Base-by-base conservation (phyloP, 2,888 invertebrate species). In the Idaea biselata region DNA sequence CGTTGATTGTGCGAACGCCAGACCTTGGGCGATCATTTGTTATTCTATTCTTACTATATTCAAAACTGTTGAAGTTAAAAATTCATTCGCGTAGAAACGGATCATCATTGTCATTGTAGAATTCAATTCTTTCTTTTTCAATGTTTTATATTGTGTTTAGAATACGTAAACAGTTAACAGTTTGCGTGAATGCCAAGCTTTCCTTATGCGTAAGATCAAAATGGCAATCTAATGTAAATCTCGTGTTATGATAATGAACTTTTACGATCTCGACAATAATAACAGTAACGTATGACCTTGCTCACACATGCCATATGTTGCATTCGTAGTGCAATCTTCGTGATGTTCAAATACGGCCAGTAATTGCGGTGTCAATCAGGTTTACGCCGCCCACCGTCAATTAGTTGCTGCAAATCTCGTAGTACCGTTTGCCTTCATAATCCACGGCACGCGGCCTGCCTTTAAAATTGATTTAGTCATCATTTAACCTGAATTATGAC, bases 1-100 rank as follows among this genome's bases (percentile, higher is more conserved):
- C 74, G 78, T 80, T 82, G 86, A 89, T 83, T 87, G 87, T 89
- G 90, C 81, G 88, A 90, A 88, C 81, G 79, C 73, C 72, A 14
- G 18, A 56, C 73, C 74, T 77, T 76, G 68, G 71, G 73, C 73
- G 74, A 78, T 81, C 84, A 83, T 88, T 86, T 84, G 80, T 85
- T 86, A 87, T 88, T 87, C 83, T 82, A 83, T 83, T 82, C 84
- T 74, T 73, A 74, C 74, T 71, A 75, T 79, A 77, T 79, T 82
- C 76, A 81, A 79, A 76, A 81, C 78, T 74, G 75, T 67, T 73
- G 77, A 76, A 76, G 79, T 82, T 84, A 86, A 85, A 87, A 86
- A 86, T 74, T 76, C 71, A 75, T 69, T 77, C 74, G 79, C 76
- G 70, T 77, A 76, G 75, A 78, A 80, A 78, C 74, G 74, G 73